Percentiles rank a stretch among this genome's conserved stretches.
These are phyloP conservation scores for Crossaster papposus DNA, from an alignment of 53 echinoderm and acorn worm species.

Conservation along the genomic window DNA sequence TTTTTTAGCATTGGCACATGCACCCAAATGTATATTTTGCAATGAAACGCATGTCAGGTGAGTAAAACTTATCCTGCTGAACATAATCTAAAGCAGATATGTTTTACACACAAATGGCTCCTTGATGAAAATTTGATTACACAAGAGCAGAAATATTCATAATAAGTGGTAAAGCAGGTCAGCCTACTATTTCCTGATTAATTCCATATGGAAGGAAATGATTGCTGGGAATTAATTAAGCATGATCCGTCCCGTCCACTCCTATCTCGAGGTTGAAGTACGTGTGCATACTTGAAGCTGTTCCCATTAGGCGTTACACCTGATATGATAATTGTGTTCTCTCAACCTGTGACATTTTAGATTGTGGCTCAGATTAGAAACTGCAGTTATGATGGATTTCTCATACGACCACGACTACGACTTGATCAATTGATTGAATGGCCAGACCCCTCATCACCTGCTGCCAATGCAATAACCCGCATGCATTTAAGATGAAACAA, in stretches of 20 bases:
- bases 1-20: no score
- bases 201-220: neutral
- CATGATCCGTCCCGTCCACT: neutral
- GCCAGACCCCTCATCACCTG: neutral
- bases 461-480: neutral
- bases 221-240: neutral
- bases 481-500: constrained; percentile 6
- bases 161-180: neutral
- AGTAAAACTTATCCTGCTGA: no score
- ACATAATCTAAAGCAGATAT: no score
- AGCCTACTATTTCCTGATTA: neutral
- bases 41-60: no score
- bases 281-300: neutral
- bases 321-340: neutral
- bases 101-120: neutral
- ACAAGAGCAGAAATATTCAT: neutral
- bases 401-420: neutral
- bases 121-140: neutral
- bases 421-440: neutral
- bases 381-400: neutral
- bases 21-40: no score
- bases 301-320: neutral
- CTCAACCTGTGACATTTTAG: neutral
- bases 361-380: neutral
- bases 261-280: neutral